Base-by-base conservation (phyloP, 2,113 vertebrate species). In the Merops nubicus region DNA sequence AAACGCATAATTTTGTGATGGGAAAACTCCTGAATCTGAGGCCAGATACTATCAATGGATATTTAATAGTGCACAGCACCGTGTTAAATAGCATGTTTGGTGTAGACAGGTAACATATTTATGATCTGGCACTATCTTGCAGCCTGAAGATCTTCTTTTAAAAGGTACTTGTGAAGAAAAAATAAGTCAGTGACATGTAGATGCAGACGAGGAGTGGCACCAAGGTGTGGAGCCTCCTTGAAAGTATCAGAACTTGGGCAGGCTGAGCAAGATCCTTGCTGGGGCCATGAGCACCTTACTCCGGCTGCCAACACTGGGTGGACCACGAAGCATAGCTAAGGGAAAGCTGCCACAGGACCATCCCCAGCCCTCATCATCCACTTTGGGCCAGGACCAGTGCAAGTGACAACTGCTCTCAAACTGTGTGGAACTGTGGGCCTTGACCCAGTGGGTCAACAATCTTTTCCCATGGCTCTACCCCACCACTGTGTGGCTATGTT, bases 391-490 rank as follows among this genome's bases (percentile, higher is more conserved):
- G 7, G 12, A 11, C 4, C 42, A 12, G 21, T 1, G 1, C 14
- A 63, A 70, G 20, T 31, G 33, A 28, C 56, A 16, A 4, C 29
- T 8, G 12, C 15, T 29, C 40, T 25, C 2, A 2, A 56, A 36
- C 9, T 5, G 0, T 7, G 33, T 0, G 1, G 33, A 31, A 25
- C 31, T 12, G 19, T 0, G 51, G 51, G 23, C 26, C 50, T 38
- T 53, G 72, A 45, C 20, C 21, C 38, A 40, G 5, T 3, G 4
- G 25, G 13, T 7, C 15, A 45, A 15, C 1, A 0, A 21, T 64
- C 17, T 69, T 26, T 25, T 29, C 59, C 59, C 6, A 15, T 2
- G 4, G 17, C 10, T 38, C n/a, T 47, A 29, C 12, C 38, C 51
- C n/a, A 40, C 14, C 19, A 17, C 33, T 25, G 29, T 7, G 33